Evolutionary conservation across 2,888 invertebrate genomes (phyloP).

Genomic region (Criorhina ranunculi): DNA sequence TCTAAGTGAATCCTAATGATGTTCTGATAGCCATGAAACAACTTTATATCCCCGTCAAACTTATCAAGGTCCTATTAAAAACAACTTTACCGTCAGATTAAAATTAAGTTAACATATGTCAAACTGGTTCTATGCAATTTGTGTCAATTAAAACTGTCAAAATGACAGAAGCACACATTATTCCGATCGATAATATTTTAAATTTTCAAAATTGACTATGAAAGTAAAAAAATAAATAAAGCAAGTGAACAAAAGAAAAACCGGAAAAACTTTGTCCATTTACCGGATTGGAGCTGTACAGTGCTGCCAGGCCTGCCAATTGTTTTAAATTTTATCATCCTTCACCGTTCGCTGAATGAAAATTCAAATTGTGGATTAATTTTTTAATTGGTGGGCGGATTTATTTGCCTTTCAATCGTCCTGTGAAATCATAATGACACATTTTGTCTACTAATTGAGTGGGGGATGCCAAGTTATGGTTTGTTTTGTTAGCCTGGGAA

Average conservation of each 20-base stretch:
- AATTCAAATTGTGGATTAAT: constrained; percentile 55
- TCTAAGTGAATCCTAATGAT: constrained; percentile 31
- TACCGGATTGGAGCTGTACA: neutral
- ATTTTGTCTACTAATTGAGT: constrained; percentile 56
- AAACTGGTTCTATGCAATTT: constrained; percentile 14
- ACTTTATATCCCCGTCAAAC: neutral
- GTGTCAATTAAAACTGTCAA: constrained; percentile 32
- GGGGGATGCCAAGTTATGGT: constrained; percentile 34
- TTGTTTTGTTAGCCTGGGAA: constrained; percentile 26
- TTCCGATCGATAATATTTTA: neutral
- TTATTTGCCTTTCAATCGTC: neutral
- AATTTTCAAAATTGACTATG: neutral
- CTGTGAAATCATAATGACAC: constrained; percentile 43
- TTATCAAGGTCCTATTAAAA: constrained; percentile 29
- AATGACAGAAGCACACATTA: constrained; percentile 9
- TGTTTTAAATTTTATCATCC: constrained; percentile 31
- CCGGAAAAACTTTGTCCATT: neutral
- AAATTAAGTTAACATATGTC: constrained; percentile 36
- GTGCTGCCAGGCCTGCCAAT: neutral
- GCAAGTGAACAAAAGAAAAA: neutral
- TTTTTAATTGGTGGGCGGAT: constrained; percentile 39
- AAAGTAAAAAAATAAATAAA: neutral
- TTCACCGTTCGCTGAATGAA: constrained; percentile 6
- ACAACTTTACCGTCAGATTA: constrained; percentile 16
- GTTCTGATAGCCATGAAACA: constrained; percentile 25